A percentile compares a stretch with the other conserved stretches of the same genome.
Conservation (phyloP, 2,888 invertebrate species). For the Odontothrips loti region DNA sequence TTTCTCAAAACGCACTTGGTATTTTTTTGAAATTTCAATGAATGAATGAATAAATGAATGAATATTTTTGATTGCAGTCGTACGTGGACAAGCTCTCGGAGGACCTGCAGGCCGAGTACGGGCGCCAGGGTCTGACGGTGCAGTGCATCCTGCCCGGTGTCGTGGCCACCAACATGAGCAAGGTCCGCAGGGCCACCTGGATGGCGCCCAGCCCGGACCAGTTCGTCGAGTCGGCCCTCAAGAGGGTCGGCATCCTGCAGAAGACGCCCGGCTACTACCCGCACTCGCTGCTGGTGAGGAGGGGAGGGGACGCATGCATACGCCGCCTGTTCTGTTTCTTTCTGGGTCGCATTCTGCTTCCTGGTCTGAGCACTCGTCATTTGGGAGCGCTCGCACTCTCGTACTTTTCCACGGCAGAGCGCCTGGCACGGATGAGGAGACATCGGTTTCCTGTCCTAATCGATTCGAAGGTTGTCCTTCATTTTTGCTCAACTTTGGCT, state of each 20-base stretch:
- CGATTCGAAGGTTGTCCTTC: too few relatives aligned
- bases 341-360: too few relatives aligned
- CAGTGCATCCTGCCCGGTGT: slow-evolving; percentile 83
- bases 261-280: slow-evolving; percentile 73
- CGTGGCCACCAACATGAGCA: slow-evolving; percentile 88
- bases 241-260: slow-evolving; percentile 63
- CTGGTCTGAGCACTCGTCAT: too few relatives aligned
- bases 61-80: slow-evolving; percentile 54
- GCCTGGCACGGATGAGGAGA: too few relatives aligned
- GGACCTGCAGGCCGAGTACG: slow-evolving; percentile 71
- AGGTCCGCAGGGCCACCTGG: slow-evolving; percentile 64
- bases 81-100: slow-evolving; percentile 77
- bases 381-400: too few relatives aligned
- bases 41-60: too few relatives aligned
- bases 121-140: slow-evolving; percentile 65
- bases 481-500: too few relatives aligned
- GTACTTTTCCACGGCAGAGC: too few relatives aligned
- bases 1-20: background rate
- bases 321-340: too few relatives aligned
- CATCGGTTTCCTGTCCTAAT: too few relatives aligned
- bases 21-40: background rate
- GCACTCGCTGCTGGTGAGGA: slow-evolving; percentile 56
- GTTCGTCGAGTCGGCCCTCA: slow-evolving; percentile 67
- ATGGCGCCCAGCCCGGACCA: slow-evolving; percentile 70
- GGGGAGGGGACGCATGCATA: too few relatives aligned